phyloP scores from a whole-genome alignment of 2,888 invertebrate species.

The Nemapogon koenigi region DNA sequence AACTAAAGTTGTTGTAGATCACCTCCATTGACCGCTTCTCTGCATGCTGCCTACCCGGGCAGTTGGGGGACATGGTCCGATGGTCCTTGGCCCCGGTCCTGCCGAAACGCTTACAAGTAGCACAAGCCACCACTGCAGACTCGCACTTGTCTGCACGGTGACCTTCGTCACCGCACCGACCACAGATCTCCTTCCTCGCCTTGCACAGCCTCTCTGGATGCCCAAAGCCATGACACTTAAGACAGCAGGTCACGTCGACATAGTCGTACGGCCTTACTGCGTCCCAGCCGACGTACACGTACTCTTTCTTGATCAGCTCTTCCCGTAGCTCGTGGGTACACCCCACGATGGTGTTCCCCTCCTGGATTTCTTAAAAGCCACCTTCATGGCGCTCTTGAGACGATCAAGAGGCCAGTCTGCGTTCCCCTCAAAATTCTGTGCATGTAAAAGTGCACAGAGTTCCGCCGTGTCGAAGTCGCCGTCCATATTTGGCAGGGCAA shows the following conservation, averaged over 20 bases:
- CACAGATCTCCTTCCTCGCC: conserved; percentile 12
- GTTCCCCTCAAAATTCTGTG: conserved; percentile 12
- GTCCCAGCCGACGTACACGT: conserved; percentile 18
- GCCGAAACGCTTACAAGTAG: conserved; percentile 19
- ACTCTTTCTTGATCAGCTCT: background rate
- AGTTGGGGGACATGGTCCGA: conserved; percentile 13
- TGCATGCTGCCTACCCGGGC: conserved; percentile 16
- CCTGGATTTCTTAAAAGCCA: conserved; percentile 3
- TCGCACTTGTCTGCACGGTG: conserved; percentile 15
- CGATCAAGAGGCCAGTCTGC: background rate
- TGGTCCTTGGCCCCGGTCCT: conserved; percentile 11
- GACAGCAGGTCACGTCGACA: conserved; percentile 17
- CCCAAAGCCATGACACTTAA: conserved; percentile 24
- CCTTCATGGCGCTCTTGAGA: background rate
- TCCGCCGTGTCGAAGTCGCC: background rate
- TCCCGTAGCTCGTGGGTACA: conserved; percentile 10
- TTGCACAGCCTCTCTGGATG: conserved; percentile 22
- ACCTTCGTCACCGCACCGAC: conserved; percentile 17
- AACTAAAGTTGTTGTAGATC: conserved; percentile 13
- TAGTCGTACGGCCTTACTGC: conserved; percentile 11
- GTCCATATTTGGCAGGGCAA: background rate
- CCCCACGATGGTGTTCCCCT: conserved; percentile 12
- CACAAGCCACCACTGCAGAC: conserved; percentile 9
- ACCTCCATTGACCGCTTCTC: conserved; percentile 9
- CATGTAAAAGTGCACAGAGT: background rate